phyloP scores from a whole-genome alignment of 2,797 vertebrate genomes.

The Micrastur ruficollis region DNA sequence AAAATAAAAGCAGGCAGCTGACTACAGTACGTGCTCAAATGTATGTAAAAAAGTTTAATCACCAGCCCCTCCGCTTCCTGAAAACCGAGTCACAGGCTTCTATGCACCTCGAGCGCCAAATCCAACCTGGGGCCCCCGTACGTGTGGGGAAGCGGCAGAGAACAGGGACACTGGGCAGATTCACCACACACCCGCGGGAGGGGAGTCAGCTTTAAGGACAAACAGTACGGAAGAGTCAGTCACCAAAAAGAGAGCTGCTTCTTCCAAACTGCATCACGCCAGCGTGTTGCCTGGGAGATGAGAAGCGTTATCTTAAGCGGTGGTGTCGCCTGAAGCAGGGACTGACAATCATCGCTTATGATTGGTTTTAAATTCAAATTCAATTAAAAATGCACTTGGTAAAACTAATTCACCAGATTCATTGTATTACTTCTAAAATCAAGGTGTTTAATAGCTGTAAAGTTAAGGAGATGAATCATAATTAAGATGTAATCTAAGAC shows the following conservation, averaged over 20 bases:
- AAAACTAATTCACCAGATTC: background rate
- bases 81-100: background rate
- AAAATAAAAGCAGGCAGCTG: constrained; percentile 28
- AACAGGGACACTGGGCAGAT: accelerated
- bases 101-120: background rate
- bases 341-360: background rate
- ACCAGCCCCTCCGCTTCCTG: background rate
- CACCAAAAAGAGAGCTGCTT: background rate
- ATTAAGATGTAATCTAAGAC: background rate
- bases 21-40: background rate
- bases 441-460: background rate
- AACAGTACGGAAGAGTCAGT: background rate
- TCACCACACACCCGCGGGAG: accelerated
- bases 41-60: background rate
- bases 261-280: background rate
- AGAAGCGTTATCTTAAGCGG: background rate
- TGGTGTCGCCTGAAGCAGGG: background rate
- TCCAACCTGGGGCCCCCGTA: background rate
- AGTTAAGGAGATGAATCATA: background rate
- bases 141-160: accelerated
- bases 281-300: background rate
- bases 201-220: background rate
- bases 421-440: background rate
- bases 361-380: background rate
- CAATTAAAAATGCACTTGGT: background rate